Percentiles rank a stretch among this genome's conserved stretches.
These are phyloP conservation scores for Platerodrilus igneus DNA, from an alignment of 2,888 invertebrate genomes.

Conservation along the genomic window DNA sequence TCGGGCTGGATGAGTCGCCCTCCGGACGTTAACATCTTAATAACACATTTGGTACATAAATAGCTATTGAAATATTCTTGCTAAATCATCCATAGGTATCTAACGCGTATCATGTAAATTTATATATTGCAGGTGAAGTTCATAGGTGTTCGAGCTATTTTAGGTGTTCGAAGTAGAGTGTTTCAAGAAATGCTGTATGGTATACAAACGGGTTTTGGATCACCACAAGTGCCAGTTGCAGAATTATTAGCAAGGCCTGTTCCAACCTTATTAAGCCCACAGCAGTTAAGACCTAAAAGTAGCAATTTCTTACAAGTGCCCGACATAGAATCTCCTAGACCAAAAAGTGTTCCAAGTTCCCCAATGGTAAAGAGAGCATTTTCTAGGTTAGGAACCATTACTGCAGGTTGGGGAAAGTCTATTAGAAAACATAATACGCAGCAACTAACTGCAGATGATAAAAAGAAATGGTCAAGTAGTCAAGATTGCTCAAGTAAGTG, in stretches of 20 bases:
- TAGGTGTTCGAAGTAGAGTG: conserved; percentile 87
- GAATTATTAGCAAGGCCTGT: conserved; percentile 81
- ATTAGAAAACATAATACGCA: conserved; percentile 80
- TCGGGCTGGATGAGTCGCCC: too few relatives aligned
- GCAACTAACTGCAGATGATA: conserved; percentile 79
- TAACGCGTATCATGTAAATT: too few relatives aligned
- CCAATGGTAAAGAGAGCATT: conserved; percentile 92
- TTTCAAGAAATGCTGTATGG: conserved; percentile 94
- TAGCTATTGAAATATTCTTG: too few relatives aligned
- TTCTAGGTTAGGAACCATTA: conserved; percentile 83
- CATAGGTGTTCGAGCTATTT: conserved; percentile 85
- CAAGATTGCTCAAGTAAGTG: conserved; percentile 86
- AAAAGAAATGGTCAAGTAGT: conserved; percentile 82
- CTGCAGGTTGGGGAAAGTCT: conserved; percentile 86
- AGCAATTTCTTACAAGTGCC: conserved; percentile 90
- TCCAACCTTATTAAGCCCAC: conserved; percentile 80
- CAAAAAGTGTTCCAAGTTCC: conserved; percentile 89
- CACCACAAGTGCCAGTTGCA: conserved; percentile 88
- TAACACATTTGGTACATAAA: too few relatives aligned
- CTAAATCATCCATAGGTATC: background rate
- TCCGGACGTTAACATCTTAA: too few relatives aligned
- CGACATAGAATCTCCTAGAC: conserved; percentile 81
- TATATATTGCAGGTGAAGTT: conserved; percentile 67
- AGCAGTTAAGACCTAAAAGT: conserved; percentile 80
- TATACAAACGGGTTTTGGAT: conserved; percentile 89